Conservation (phyloP, 2,113 vertebrate species). For the Menidia beryllina region DNA sequence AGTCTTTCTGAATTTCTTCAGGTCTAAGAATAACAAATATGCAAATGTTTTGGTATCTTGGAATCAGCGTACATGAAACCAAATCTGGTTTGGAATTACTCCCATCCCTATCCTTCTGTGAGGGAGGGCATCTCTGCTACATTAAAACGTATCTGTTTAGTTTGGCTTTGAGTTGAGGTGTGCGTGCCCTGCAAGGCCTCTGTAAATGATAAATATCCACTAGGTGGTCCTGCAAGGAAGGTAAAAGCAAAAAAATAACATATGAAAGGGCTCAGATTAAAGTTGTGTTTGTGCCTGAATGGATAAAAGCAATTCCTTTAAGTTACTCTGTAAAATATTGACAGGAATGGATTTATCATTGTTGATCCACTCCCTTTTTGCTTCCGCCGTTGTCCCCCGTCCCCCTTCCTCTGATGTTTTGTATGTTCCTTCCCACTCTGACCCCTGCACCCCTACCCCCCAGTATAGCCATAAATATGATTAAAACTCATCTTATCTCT, state of each 20-base stretch:
- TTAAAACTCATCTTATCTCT: constrained; percentile 14
- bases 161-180: not conserved
- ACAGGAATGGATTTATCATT: constrained; percentile 7
- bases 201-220: too few species aligned
- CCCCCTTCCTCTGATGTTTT: constrained; percentile 17
- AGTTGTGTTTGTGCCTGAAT: not conserved
- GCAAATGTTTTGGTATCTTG: too few species aligned
- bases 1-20: too few species aligned
- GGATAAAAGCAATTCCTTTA: constrained; percentile 3
- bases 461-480: constrained; percentile 30
- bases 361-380: constrained; percentile 30
- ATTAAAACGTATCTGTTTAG: not conserved
- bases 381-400: constrained; percentile 28
- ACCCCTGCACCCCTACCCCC: too few species aligned
- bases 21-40: too few species aligned
- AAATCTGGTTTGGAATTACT: too few species aligned
- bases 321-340: constrained; percentile 35
- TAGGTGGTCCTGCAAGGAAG: constrained; percentile 1
- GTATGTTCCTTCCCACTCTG: constrained; percentile 10
- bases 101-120: not conserved
- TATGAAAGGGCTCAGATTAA: not conserved
- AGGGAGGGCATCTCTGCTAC: not conserved
- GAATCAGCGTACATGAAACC: too few species aligned
- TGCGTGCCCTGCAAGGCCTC: too few species aligned
- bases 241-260: not conserved